A percentile compares a stretch with the other conserved stretches of the same genome.
Evolutionary conservation across 2,797 vertebrate genomes (phyloP).

Genomic region (Oryzias sinensis): DNA sequence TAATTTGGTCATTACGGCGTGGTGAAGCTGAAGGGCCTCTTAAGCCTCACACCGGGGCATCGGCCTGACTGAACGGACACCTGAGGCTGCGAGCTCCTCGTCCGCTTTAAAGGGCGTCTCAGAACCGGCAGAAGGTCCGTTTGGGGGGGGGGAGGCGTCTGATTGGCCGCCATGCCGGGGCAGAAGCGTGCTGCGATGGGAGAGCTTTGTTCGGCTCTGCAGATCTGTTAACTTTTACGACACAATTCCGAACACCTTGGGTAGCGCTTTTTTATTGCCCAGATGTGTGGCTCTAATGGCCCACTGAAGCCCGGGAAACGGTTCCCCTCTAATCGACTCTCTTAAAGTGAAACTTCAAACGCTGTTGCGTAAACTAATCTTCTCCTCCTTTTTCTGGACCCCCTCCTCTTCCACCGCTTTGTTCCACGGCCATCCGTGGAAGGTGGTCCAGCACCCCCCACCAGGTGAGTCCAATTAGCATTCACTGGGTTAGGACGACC

Average conservation of each 20-base stretch:
- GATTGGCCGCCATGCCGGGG: slow-evolving; percentile 38
- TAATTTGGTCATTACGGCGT: slow-evolving; percentile 52
- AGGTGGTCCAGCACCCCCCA: slow-evolving; percentile 42
- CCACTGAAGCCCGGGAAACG: slow-evolving; percentile 57
- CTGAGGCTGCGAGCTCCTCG: slow-evolving; percentile 3
- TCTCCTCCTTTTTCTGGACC: slow-evolving; percentile 50
- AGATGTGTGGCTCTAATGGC: slow-evolving; percentile 76
- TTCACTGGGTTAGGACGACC: slow-evolving; percentile 44
- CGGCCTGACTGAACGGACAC: slow-evolving; percentile 21
- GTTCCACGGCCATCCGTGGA: slow-evolving; percentile 33
- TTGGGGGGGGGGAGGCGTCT: slow-evolving; percentile 2
- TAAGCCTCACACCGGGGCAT: slow-evolving; percentile 27
- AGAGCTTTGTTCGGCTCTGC: slow-evolving; percentile 58
- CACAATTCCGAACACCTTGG: slow-evolving; percentile 74
- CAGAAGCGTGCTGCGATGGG: slow-evolving; percentile 61
- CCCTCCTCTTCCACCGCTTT: slow-evolving; percentile 12
- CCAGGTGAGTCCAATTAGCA: slow-evolving; percentile 80
- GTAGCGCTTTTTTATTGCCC: slow-evolving; percentile 76
- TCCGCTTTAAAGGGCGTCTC: slow-evolving; percentile 11
- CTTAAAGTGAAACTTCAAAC: slow-evolving; percentile 77
- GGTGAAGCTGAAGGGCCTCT: slow-evolving; percentile 38
- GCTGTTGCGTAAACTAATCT: slow-evolving; percentile 67
- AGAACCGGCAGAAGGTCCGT: background rate
- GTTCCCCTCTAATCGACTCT: slow-evolving; percentile 77
- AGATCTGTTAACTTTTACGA: slow-evolving; percentile 80